Conservation (phyloP, 2,888 invertebrate genomes). For the Homarus gammarus region DNA sequence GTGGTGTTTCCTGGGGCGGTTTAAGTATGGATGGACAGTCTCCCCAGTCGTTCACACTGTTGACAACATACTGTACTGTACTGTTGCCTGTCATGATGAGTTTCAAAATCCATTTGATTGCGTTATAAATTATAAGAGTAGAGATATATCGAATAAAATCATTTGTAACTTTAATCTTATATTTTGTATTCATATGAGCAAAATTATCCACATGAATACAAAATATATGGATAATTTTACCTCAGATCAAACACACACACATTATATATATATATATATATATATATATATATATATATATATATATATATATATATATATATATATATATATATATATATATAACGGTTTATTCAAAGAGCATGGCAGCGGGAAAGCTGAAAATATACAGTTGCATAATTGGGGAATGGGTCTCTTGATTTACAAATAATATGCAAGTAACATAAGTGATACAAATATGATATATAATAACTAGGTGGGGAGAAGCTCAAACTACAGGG, state of each 20-base stretch:
- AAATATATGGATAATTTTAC: constrained; percentile 1
- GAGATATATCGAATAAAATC: no score
- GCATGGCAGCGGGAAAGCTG: no score
- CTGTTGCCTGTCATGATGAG: no score
- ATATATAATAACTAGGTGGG: background rate
- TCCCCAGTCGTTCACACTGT: no score
- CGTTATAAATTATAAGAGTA: no score
- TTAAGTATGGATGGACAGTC: no score
- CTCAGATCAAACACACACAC: background rate
- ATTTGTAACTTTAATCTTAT: no score
- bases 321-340: constrained; percentile 30
- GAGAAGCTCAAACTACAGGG: background rate
- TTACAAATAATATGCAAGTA: background rate
- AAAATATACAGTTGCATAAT: no score
- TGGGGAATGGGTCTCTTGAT: background rate
- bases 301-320: constrained; percentile 38
- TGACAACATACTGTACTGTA: no score
- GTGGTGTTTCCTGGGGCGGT: no score
- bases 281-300: constrained; percentile 46
- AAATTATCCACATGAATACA: background rate
- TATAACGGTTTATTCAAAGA: background rate
- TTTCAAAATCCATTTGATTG: no score
- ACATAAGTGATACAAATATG: background rate
- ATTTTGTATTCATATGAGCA: background rate
- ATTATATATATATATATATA: constrained; percentile 38